Evolutionary conservation across 2,888 invertebrate genomes (phyloP).

Genomic region (Pyrrhia umbra): DNA sequence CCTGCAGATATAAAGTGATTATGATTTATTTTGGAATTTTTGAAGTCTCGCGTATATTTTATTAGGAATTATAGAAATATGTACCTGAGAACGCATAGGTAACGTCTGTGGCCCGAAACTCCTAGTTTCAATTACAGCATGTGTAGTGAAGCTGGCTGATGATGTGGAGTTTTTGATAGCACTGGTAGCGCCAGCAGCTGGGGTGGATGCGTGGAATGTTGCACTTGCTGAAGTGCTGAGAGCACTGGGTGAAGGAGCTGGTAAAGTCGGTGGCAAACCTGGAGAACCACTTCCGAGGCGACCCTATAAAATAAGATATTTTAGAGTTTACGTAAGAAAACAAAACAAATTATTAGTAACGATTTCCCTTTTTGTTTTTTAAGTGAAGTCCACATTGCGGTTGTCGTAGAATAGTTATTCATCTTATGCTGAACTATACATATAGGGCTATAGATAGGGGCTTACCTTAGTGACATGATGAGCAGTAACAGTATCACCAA

Average conservation of each 20-base stretch:
- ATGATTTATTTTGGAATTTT: neutral
- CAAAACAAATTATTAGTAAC: too few relatives aligned
- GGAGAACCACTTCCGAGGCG: conserved; percentile 88
- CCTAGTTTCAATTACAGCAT: conserved; percentile 86
- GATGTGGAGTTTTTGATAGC: conserved; percentile 90
- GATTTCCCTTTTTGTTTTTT: too few relatives aligned
- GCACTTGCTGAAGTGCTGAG: conserved; percentile 92
- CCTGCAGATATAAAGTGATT: conserved; percentile 66
- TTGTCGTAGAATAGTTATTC: too few relatives aligned
- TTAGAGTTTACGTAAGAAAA: too few relatives aligned
- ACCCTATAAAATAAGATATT: conserved; percentile 70
- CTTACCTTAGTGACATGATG: conserved; percentile 85
- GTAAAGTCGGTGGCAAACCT: conserved; percentile 93
- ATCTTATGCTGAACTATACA: too few relatives aligned
- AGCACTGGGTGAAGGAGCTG: conserved; percentile 93
- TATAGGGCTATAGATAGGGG: too few relatives aligned
- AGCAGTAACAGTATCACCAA: conserved; percentile 92
- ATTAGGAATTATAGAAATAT: neutral
- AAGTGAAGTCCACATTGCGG: too few relatives aligned
- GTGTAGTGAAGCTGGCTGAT: conserved; percentile 90
- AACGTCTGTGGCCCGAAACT: conserved; percentile 88
- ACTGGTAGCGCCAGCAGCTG: conserved; percentile 76
- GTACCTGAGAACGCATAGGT: conserved; percentile 87
- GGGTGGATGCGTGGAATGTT: conserved; percentile 86
- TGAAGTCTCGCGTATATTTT: neutral